Conservation (phyloP, 2,797 vertebrate genomes). For the Limnodromus scolopaceus region DNA sequence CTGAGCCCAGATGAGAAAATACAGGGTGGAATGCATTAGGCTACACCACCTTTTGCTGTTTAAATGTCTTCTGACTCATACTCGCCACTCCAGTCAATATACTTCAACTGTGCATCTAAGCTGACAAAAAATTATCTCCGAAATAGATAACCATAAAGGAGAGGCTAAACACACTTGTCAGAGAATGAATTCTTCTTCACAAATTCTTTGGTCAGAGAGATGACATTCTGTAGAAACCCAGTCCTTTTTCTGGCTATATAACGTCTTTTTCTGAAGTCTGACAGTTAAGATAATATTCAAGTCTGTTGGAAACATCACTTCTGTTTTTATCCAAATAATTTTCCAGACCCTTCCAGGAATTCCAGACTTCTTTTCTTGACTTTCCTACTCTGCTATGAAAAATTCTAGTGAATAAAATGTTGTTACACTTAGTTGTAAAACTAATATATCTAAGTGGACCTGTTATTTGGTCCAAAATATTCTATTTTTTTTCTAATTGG, state of each 20-base stretch:
- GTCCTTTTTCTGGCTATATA: background rate
- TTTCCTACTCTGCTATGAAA: background rate
- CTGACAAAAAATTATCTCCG: background rate
- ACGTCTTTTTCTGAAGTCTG: background rate
- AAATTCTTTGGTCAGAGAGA: background rate
- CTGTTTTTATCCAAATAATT: background rate
- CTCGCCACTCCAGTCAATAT: background rate
- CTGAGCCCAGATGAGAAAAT: background rate
- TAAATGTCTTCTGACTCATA: background rate
- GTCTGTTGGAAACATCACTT: background rate
- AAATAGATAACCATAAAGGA: constrained; percentile 26
- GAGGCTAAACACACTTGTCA: constrained; percentile 7
- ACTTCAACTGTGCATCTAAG: background rate
- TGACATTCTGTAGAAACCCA: background rate
- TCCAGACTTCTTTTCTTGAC: background rate
- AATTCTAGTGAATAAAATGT: background rate
- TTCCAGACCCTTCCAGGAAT: background rate
- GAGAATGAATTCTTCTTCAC: background rate
- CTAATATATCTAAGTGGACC: background rate
- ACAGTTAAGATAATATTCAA: background rate
- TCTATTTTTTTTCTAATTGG: background rate
- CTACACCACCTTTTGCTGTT: background rate
- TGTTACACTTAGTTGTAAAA: background rate
- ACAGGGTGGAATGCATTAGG: background rate
- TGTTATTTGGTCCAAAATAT: background rate